A percentile compares a stretch with the other conserved stretches of the same genome.
Evolutionary conservation across 2,797 vertebrate species (phyloP).

Genomic region (Peromyscus eremicus): DNA sequence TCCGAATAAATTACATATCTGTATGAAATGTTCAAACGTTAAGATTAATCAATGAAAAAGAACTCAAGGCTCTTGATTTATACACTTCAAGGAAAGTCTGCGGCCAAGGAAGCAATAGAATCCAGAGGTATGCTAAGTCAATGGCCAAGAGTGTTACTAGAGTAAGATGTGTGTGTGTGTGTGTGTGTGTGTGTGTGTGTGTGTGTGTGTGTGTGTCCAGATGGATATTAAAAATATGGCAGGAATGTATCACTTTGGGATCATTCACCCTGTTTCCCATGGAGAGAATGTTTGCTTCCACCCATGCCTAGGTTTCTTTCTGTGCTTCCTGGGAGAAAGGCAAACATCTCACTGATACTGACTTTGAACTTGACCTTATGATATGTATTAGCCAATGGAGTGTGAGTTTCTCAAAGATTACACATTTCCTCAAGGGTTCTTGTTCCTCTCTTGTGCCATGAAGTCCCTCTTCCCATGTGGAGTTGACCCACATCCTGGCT

Average conservation of each 20-base stretch:
- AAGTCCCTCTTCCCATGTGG: not conserved
- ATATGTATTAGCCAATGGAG: not conserved
- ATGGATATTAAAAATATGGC: not conserved
- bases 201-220: not conserved
- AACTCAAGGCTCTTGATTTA: not conserved
- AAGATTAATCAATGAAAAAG: not conserved
- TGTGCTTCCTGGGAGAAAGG: not conserved
- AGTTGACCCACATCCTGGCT: not conserved
- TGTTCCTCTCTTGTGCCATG: not conserved
- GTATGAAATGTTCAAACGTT: not conserved
- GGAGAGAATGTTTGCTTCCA: not conserved
- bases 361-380: not conserved
- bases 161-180: not conserved
- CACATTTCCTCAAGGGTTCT: not conserved
- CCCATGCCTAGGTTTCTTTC: not conserved
- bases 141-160: not conserved
- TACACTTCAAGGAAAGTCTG: not conserved
- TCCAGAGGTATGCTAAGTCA: not conserved
- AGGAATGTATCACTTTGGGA: not conserved
- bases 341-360: not conserved
- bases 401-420: not conserved
- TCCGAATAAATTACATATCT: not conserved
- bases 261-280: not conserved
- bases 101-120: not conserved
- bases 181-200: not conserved